Evolutionary conservation across 2,797 vertebrate genomes (phyloP).

Genomic region (Podarcis lilfordi): DNA sequence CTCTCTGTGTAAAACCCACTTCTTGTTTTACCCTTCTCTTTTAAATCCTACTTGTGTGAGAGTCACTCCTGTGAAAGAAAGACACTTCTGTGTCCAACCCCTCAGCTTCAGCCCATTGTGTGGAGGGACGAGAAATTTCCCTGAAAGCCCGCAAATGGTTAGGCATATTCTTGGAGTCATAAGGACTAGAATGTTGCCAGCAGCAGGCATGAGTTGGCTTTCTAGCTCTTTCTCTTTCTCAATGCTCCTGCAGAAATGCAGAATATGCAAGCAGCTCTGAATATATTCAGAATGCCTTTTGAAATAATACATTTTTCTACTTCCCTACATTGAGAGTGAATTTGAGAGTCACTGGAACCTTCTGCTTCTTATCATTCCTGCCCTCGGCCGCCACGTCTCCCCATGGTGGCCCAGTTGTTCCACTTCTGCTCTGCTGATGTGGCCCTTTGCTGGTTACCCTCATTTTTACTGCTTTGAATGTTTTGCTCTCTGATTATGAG

Average conservation of each 20-base stretch:
- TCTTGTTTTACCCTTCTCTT: neutral
- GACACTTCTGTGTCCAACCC: no score
- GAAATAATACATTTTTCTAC: neutral
- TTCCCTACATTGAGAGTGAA: neutral
- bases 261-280: neutral
- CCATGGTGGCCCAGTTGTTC: neutral
- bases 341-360: no score
- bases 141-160: neutral
- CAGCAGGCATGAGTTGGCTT: no score
- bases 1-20: neutral
- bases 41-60: neutral
- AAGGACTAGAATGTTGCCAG: neutral
- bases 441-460: slow-evolving; percentile 31
- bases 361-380: no score
- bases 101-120: no score
- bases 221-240: neutral
- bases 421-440: neutral
- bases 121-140: neutral
- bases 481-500: slow-evolving; percentile 49
- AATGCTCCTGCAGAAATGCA: neutral
- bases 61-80: neutral
- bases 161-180: neutral
- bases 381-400: slow-evolving; percentile 26
- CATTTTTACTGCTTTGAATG: slow-evolving; percentile 49
- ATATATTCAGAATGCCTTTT: neutral